These are phyloP conservation scores for Helicoverpa armigera DNA, from an alignment of 1,140 invertebrate genomes.

Conservation along the genomic window DNA sequence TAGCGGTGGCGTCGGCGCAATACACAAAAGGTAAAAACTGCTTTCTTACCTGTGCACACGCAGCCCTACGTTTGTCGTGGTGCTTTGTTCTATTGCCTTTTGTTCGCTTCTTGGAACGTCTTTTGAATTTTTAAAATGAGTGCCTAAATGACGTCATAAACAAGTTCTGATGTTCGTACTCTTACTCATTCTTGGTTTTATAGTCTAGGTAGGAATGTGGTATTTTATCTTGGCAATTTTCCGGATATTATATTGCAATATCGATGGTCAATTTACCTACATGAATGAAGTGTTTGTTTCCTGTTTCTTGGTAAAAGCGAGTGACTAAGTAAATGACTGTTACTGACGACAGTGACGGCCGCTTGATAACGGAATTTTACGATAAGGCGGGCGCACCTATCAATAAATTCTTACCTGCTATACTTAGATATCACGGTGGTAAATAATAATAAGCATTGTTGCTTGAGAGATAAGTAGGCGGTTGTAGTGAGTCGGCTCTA, in stretches of 20 bases:
- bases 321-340: conserved; percentile 41
- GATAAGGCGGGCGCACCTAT: conserved; percentile 43
- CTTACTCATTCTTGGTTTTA: not conserved
- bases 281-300: conserved; percentile 37
- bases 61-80: conserved; percentile 59
- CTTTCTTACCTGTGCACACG: conserved; percentile 78
- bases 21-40: conserved; percentile 82
- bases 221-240: not conserved
- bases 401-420: conserved; percentile 31
- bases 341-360: conserved; percentile 29
- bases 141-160: conserved; percentile 46
- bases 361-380: conserved; percentile 49
- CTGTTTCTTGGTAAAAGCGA: conserved; percentile 35
- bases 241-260: conserved; percentile 2
- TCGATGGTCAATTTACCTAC: not conserved
- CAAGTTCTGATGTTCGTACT: not conserved
- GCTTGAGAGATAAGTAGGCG: not conserved
- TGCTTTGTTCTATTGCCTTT: conserved; percentile 74
- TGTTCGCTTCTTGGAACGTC: conserved; percentile 54
- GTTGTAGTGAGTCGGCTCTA: too few species aligned
- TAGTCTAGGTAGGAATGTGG: not conserved
- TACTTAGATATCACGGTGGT: conserved; percentile 7
- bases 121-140: conserved; percentile 46
- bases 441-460: conserved; percentile 23
- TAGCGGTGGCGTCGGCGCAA: conserved; percentile 78